Evolutionary conservation across 2,113 vertebrate species (phyloP).

Genomic region (Puffinus mauretanicus): DNA sequence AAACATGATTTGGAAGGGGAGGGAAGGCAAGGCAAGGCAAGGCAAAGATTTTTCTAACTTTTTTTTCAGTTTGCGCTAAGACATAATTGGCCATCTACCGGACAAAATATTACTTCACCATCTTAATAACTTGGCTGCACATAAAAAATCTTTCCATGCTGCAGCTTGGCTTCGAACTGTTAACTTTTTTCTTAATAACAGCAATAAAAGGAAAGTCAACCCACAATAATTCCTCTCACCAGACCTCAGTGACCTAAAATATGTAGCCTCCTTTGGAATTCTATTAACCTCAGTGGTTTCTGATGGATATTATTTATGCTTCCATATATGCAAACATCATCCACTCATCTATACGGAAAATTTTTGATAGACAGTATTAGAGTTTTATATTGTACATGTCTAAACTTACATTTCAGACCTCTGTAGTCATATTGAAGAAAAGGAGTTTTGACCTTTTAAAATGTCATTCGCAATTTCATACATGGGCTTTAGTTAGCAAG

Average conservation of each 20-base stretch:
- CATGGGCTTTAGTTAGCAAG: background rate
- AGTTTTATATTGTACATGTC: background rate
- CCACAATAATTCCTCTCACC: conserved; percentile 6
- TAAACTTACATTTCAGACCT: conserved; percentile 10
- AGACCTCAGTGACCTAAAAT: conserved; percentile 8
- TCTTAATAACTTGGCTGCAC: background rate
- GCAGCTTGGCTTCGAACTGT: background rate
- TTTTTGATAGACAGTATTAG: background rate
- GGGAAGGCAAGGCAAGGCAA: background rate
- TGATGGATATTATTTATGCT: background rate
- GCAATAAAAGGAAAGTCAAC: background rate
- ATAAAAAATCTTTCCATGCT: conserved; percentile 1
- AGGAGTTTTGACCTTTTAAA: background rate
- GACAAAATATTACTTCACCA: conserved; percentile 10
- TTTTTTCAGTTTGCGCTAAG: background rate
- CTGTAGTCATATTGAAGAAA: background rate
- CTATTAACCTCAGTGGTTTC: conserved; percentile 7
- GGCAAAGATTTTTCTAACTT: background rate
- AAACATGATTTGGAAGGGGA: background rate
- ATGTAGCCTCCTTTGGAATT: background rate
- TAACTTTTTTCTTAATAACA: conserved; percentile 6
- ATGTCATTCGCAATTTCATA: background rate
- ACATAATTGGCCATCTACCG: conserved; percentile 29
- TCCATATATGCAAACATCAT: background rate
- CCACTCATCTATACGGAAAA: background rate